Conservation (phyloP, 1,140 invertebrate genomes). For the Physella acuta region DNA sequence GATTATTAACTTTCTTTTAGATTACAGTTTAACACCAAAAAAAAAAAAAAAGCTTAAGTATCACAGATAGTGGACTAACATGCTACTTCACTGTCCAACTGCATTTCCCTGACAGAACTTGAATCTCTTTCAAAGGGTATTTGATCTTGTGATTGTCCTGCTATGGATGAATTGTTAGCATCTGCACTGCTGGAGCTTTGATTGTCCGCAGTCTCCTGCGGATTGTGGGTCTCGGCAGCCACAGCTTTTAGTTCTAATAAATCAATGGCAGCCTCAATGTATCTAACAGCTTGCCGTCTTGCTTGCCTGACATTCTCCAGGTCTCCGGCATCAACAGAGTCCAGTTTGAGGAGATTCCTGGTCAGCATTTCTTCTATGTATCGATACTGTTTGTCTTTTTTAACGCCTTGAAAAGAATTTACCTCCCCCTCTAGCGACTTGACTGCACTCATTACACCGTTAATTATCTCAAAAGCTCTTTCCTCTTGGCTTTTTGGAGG, state of each 20-base stretch:
- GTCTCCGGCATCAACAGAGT: slow-evolving; percentile 88
- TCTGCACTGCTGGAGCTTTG: not conserved
- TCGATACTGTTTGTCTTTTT: slow-evolving; percentile 80
- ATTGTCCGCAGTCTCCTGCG: not conserved
- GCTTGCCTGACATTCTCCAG: slow-evolving; percentile 83
- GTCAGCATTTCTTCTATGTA: slow-evolving; percentile 94
- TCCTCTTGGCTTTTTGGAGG: slow-evolving; percentile 62
- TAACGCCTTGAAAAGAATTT: slow-evolving; percentile 73
- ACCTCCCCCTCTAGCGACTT: slow-evolving; percentile 76
- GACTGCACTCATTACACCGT: slow-evolving; percentile 78
- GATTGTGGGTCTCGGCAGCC: slow-evolving; percentile 16
- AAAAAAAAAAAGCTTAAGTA: too few species aligned
- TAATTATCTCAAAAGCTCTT: slow-evolving; percentile 74
- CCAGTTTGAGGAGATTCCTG: slow-evolving; percentile 84
- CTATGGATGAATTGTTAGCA: slow-evolving; percentile 7
- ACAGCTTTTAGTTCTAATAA: slow-evolving; percentile 73
- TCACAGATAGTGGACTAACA: too few species aligned
- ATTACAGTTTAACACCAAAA: too few species aligned
- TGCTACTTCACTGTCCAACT: slow-evolving; percentile 13
- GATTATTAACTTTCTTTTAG: too few species aligned
- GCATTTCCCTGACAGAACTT: slow-evolving; percentile 7
- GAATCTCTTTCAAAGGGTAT: not conserved
- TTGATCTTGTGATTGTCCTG: not conserved
- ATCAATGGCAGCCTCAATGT: slow-evolving; percentile 82
- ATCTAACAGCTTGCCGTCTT: slow-evolving; percentile 82